Percentiles rank a stretch among this genome's conserved stretches.
These are phyloP conservation scores for Calidris pygmaea DNA, from an alignment of 2,113 vertebrate species.

Conservation along the genomic window DNA sequence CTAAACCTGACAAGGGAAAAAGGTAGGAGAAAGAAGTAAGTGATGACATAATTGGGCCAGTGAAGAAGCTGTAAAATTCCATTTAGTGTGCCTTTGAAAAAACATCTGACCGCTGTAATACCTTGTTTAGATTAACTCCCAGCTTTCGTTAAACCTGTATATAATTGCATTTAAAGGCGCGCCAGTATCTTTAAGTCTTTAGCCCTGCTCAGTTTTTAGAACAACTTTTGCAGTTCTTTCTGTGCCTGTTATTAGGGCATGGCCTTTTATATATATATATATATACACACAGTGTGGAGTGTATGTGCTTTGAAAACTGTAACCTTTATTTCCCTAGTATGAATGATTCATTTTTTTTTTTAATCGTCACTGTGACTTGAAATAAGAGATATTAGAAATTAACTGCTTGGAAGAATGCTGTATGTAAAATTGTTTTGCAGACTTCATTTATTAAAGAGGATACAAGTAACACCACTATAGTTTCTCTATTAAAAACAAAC, in stretches of 20 bases:
- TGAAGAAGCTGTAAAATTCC: constrained; percentile 62
- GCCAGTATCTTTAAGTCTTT: constrained; percentile 2
- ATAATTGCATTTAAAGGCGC: background rate
- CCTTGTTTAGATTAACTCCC: constrained; percentile 54
- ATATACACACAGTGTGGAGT: background rate
- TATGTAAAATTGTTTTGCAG: background rate
- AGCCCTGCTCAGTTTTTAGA: constrained; percentile 6
- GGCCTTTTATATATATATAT: constrained; percentile 27
- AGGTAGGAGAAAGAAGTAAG: background rate
- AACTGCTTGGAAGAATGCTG: background rate
- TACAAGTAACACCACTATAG: background rate
- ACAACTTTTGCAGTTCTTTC: background rate
- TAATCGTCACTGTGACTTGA: background rate
- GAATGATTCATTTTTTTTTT: background rate
- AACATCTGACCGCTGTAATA: constrained; percentile 43
- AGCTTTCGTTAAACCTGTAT: constrained; percentile 51
- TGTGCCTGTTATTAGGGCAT: background rate
- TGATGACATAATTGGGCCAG: constrained; percentile 52
- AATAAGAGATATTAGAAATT: background rate
- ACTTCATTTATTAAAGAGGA: background rate
- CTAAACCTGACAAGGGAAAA: constrained; percentile 8
- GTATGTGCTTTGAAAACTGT: background rate
- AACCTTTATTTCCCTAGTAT: background rate
- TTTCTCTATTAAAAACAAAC: background rate
- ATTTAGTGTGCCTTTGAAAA: constrained; percentile 23